These are phyloP conservation scores for Phyllopteryx taeniolatus DNA, from an alignment of 2,113 vertebrate species.

Conservation along the genomic window DNA sequence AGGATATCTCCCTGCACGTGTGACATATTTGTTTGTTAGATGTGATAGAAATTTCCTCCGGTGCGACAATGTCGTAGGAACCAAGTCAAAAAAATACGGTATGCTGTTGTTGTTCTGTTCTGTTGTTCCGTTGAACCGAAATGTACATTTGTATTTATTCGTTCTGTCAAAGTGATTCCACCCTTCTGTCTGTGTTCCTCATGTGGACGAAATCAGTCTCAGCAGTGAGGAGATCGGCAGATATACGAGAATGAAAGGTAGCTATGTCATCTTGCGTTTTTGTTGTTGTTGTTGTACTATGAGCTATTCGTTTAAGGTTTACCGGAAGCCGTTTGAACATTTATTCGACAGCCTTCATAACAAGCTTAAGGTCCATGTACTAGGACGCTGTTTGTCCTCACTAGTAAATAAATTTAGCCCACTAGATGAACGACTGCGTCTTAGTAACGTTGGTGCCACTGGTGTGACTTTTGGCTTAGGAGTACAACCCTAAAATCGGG, in stretches of 20 bases:
- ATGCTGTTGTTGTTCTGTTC: neutral
- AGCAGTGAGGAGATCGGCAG: neutral
- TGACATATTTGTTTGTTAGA: neutral
- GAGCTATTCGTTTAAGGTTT: neutral
- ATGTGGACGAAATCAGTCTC: neutral
- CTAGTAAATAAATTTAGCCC: too few species aligned
- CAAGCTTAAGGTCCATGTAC: neutral
- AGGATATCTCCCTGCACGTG: neutral
- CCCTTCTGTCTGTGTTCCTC: neutral
- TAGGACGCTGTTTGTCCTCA: too few species aligned
- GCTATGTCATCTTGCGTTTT: neutral
- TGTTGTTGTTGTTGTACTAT: neutral
- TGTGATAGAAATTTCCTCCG: neutral
- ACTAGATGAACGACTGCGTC: too few species aligned
- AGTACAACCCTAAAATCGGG: too few species aligned
- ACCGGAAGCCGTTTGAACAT: neutral
- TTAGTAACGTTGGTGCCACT: too few species aligned
- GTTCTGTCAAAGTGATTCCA: neutral
- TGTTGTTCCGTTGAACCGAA: neutral
- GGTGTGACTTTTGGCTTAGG: too few species aligned
- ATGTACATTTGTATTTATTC: neutral
- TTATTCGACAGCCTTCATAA: neutral
- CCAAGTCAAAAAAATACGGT: neutral
- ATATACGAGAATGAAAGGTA: slow-evolving; percentile 2
- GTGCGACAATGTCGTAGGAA: neutral